A percentile compares a stretch with the other conserved stretches of the same genome.
phyloP scores from a whole-genome alignment of 2,888 invertebrate species.

The Hecatera dysodea region DNA sequence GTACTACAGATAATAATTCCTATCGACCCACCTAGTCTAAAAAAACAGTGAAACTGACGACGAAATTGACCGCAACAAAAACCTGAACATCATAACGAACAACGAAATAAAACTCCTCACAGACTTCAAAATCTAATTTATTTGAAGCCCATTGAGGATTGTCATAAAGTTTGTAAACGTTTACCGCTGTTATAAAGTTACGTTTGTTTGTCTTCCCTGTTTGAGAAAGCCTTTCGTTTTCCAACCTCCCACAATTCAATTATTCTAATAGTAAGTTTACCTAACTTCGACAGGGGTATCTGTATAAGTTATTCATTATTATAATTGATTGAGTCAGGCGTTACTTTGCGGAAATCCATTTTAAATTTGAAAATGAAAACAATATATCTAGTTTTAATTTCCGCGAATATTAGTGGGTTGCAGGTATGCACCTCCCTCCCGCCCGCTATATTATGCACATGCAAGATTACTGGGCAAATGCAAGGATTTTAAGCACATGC shows the following conservation, averaged over 20 bases:
- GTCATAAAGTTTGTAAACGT: conserved; percentile 53
- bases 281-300: neutral
- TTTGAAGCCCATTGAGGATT: conserved; percentile 42
- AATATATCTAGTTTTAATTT: no score
- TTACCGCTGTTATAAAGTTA: conserved; percentile 46
- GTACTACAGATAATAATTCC: neutral
- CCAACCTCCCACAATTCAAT: conserved; percentile 28
- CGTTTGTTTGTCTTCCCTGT: conserved; percentile 34
- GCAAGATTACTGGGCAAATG: no score
- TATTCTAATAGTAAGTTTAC: conserved; percentile 28
- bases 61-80: conserved; percentile 8
- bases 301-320: conserved; percentile 12
- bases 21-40: neutral
- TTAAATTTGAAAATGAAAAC: no score
- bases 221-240: conserved; percentile 18
- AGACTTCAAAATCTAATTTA: conserved; percentile 53
- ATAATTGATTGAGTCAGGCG: no score
- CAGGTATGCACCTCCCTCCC: no score
- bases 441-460: no score
- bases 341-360: no score
- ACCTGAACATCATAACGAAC: conserved; percentile 15
- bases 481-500: no score
- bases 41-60: conserved; percentile 3
- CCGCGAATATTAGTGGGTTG: no score
- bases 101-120: conserved; percentile 11